phyloP scores from a whole-genome alignment of 2,797 vertebrate genomes.

The Amblyopsis hoosieri region DNA sequence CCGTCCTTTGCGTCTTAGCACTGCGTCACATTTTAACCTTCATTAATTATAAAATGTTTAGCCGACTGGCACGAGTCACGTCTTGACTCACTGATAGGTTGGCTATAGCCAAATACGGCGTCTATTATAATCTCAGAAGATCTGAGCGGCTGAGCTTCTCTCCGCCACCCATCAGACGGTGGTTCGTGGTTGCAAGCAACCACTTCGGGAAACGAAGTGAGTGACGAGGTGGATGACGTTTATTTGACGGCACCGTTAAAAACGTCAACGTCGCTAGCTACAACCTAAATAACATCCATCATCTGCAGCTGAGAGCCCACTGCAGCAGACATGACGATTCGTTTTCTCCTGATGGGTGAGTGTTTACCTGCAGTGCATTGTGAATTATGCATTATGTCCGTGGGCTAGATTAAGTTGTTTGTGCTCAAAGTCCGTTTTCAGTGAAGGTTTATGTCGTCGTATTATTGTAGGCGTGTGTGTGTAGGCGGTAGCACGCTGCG shows the following conservation, averaged over 20 bases:
- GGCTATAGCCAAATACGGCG: too few relatives aligned
- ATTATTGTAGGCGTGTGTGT: conserved; percentile 21
- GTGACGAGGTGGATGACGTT: conserved; percentile 29
- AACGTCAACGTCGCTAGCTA: conserved; percentile 29
- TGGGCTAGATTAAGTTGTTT: background rate
- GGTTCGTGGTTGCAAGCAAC: background rate
- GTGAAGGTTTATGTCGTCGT: conserved; percentile 8
- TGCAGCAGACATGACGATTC: conserved; percentile 63
- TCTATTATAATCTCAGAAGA: too few relatives aligned
- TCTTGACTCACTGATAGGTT: too few relatives aligned
- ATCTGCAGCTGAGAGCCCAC: conserved; percentile 27
- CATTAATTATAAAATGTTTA: too few relatives aligned
- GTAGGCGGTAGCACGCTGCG: conserved; percentile 40
- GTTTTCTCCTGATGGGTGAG: conserved; percentile 52
- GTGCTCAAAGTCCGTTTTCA: background rate
- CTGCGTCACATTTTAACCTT: too few relatives aligned
- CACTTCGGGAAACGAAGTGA: background rate
- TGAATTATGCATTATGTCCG: background rate
- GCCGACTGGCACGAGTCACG: too few relatives aligned
- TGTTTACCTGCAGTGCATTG: background rate
- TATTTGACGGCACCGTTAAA: conserved; percentile 23
- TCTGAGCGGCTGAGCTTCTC: conserved; percentile 8
- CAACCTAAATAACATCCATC: conserved; percentile 2
- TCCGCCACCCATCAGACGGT: background rate
- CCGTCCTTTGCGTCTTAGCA: too few relatives aligned